phyloP scores from a whole-genome alignment of 2,888 invertebrate species.

The Minunthozetes semirufus region DNA sequence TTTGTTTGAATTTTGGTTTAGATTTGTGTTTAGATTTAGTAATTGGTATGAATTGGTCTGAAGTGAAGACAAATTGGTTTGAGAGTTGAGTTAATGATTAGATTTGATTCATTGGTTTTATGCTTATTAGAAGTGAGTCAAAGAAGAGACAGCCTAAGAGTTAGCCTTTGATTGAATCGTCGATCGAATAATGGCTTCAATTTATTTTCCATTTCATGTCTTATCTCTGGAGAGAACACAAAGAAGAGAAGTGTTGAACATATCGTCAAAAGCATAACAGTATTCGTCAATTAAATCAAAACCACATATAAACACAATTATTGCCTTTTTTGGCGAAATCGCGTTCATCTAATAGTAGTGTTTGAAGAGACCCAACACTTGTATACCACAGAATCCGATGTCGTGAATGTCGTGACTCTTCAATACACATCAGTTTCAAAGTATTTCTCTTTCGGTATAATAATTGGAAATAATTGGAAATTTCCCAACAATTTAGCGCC shows the following conservation, averaged over 20 bases:
- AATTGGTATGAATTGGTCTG: neutral
- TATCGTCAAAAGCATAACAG: neutral
- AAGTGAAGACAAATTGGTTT: neutral
- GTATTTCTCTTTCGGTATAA: neutral
- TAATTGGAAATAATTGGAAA: constrained; percentile 24
- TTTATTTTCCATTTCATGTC: constrained; percentile 29
- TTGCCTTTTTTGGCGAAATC: neutral
- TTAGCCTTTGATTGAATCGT: neutral
- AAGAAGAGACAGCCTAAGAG: neutral
- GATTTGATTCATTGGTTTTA: constrained; percentile 7
- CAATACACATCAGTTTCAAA: constrained; percentile 2
- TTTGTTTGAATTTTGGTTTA: neutral
- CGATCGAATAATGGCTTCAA: constrained; percentile 16
- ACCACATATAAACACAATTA: constrained; percentile 26
- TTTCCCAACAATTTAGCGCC: neutral
- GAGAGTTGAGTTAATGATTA: constrained; percentile 3
- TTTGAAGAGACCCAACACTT: neutral
- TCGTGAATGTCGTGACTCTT: constrained; percentile 8
- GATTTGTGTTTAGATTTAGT: neutral
- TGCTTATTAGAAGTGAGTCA: neutral
- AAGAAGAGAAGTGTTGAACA: constrained; percentile 10
- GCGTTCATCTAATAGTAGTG: neutral
- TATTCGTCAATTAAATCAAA: constrained; percentile 28
- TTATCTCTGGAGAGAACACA: constrained; percentile 22
- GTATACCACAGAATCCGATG: neutral